Evolutionary conservation across 2,888 invertebrate genomes (phyloP).

Genomic region (Plutella xylostella): DNA sequence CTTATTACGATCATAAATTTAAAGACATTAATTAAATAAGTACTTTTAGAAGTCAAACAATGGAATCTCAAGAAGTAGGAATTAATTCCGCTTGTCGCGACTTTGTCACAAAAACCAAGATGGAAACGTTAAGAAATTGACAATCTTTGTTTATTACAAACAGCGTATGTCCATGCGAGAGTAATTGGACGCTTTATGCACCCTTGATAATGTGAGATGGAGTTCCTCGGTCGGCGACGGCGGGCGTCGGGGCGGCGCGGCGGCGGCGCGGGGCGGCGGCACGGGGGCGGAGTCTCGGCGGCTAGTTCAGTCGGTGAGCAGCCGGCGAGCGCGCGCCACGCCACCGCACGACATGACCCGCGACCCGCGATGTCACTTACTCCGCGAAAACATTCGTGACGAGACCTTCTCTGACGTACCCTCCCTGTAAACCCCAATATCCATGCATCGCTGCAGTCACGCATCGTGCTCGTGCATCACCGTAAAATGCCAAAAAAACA

Average conservation of each 20-base stretch:
- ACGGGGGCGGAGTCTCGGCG: constrained; percentile 56
- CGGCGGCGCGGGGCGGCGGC: constrained; percentile 35
- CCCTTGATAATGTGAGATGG: constrained; percentile 64
- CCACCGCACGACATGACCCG: constrained; percentile 46
- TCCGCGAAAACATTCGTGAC: constrained; percentile 62
- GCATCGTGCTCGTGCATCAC: constrained; percentile 30
- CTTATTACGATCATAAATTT: no score
- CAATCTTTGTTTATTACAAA: constrained; percentile 52
- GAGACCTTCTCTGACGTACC: no score
- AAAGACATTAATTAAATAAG: no score
- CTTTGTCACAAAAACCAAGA: no score
- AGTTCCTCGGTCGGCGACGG: constrained; percentile 58
- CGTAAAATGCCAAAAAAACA: constrained; percentile 64
- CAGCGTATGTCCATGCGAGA: constrained; percentile 47
- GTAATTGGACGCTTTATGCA: constrained; percentile 62
- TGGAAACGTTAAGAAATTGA: no score
- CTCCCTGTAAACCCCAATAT: constrained; percentile 52
- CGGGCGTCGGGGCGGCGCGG: constrained; percentile 34
- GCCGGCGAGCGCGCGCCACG: constrained; percentile 45
- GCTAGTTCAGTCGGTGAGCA: constrained; percentile 63
- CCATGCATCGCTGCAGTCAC: constrained; percentile 42
- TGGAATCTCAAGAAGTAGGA: no score
- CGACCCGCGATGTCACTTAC: constrained; percentile 55
- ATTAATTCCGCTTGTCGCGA: no score
- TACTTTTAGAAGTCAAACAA: no score